These are phyloP conservation scores for Platysteira castanea DNA, from an alignment of 2,113 vertebrate genomes.

Conservation along the genomic window DNA sequence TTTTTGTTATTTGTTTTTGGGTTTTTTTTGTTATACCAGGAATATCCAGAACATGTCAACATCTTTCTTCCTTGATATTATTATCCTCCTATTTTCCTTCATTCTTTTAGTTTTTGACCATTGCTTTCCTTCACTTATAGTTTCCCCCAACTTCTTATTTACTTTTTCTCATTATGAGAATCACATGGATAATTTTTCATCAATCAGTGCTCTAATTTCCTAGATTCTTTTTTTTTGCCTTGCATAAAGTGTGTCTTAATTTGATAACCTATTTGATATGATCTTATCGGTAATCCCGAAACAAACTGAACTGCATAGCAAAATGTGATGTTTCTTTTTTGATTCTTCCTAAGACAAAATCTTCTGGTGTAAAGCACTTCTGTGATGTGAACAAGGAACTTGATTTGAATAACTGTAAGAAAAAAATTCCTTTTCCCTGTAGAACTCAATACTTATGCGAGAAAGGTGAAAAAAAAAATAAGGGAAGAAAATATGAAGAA, in stretches of 20 bases:
- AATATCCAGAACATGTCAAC: background rate
- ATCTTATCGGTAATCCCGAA: background rate
- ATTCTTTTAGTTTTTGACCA: background rate
- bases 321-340: background rate
- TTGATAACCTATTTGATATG: background rate
- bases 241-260: background rate
- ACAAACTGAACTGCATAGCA: background rate
- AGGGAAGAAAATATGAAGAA: background rate
- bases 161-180: background rate
- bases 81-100: background rate
- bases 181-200: background rate
- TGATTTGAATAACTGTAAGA: background rate
- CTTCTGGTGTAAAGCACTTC: background rate
- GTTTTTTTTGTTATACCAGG: background rate
- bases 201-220: background rate
- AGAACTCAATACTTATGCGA: background rate
- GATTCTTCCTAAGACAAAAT: background rate
- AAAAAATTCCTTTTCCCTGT: background rate
- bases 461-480: background rate
- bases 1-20: no score
- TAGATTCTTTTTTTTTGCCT: background rate
- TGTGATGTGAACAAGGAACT: background rate
- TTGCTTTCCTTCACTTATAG: background rate
- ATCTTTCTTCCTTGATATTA: background rate
- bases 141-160: background rate